phyloP scores from a whole-genome alignment of 2,113 vertebrate genomes.

The Rhinichthys klamathensis region DNA sequence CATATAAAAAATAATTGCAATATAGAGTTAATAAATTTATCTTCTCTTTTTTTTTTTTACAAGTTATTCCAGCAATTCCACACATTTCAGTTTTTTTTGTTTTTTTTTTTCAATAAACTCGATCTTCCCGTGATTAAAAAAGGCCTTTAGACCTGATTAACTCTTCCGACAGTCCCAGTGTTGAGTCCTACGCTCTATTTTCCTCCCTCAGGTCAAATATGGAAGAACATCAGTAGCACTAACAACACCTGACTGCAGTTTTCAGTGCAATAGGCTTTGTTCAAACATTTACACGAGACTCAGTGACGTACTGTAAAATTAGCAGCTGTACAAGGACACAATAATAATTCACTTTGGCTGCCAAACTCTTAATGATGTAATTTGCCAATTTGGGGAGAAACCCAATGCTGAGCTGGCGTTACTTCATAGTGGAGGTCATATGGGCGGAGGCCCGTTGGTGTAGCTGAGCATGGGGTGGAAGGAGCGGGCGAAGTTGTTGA shows the following conservation, averaged over 20 bases:
- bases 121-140: conserved; percentile 53
- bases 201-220: neutral
- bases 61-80: conserved; percentile 77
- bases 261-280: conserved; percentile 52
- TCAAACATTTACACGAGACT: conserved; percentile 45
- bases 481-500: conserved; percentile 92
- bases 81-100: conserved; percentile 61
- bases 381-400: neutral
- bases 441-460: conserved; percentile 92
- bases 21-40: conserved; percentile 79
- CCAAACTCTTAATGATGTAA: conserved; percentile 1
- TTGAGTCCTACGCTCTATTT: conserved; percentile 45
- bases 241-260: conserved; percentile 30
- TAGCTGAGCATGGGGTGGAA: conserved; percentile 95
- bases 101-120: conserved; percentile 65
- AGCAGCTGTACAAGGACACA: conserved; percentile 53
- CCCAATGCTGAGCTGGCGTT: neutral
- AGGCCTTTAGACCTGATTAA: conserved; percentile 54
- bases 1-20: conserved; percentile 83
- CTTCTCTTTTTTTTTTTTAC: conserved; percentile 73
- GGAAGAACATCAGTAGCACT: conserved; percentile 51
- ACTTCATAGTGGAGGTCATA: conserved; percentile 71
- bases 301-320: neutral
- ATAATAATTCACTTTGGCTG: conserved; percentile 41
- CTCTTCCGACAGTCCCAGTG: conserved; percentile 37